These are phyloP conservation scores for Mastacembelus armatus DNA, from an alignment of 2,797 vertebrate genomes.

Conservation along the genomic window DNA sequence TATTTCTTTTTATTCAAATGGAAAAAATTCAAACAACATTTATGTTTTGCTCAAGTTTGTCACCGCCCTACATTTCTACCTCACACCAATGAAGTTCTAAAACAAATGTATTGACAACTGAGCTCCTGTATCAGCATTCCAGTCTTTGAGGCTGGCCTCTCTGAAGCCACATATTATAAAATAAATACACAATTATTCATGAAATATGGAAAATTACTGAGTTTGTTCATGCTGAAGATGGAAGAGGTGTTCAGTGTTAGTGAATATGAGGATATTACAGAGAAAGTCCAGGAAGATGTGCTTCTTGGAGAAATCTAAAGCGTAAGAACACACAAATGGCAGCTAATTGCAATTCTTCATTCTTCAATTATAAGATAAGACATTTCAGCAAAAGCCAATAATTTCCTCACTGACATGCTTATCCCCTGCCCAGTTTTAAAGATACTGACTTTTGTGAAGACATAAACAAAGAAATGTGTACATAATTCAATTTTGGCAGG, in stretches of 20 bases:
- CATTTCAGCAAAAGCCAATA: too few species aligned
- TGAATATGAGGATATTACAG: neutral
- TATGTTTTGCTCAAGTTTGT: conserved; percentile 63
- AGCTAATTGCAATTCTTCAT: too few species aligned
- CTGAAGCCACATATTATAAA: conserved; percentile 57
- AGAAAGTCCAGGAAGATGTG: too few species aligned
- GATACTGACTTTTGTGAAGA: too few species aligned
- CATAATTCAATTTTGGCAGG: too few species aligned
- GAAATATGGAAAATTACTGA: conserved; percentile 38
- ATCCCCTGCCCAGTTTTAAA: too few species aligned
- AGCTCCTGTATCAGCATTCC: conserved; percentile 74
- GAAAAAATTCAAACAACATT: conserved; percentile 43
- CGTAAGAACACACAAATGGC: too few species aligned
- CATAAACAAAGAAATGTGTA: too few species aligned
- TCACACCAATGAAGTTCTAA: conserved; percentile 67
- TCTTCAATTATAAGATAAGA: too few species aligned
- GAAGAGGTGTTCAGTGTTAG: neutral
- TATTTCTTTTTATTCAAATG: conserved; percentile 53
- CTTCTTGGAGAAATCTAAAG: too few species aligned
- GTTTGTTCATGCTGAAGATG: conserved; percentile 21
- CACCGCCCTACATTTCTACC: conserved; percentile 80
- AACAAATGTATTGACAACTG: conserved; percentile 67
- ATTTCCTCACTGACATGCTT: too few species aligned
- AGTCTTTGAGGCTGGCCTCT: conserved; percentile 63
- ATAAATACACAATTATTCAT: conserved; percentile 75